Percentiles rank a stretch among this genome's conserved stretches.
Evolutionary conservation across 2,797 vertebrate species (phyloP).

Genomic region (Gallinago nigripennis): DNA sequence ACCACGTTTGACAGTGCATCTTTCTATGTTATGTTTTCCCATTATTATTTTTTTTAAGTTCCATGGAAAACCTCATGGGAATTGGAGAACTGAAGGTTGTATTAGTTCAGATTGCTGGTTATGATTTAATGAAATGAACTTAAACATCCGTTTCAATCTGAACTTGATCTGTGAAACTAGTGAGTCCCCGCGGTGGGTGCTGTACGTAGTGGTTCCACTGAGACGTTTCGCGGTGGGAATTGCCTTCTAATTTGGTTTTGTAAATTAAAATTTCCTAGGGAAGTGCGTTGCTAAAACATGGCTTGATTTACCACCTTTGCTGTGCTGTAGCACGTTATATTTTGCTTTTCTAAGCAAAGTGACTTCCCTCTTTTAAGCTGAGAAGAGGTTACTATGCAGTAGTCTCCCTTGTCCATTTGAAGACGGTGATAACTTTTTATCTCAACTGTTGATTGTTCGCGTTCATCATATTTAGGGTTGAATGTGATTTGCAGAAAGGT

Average conservation of each 20-base stretch:
- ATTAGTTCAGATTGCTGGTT: background rate
- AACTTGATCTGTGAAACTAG: background rate
- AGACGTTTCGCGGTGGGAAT: background rate
- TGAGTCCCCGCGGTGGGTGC: background rate
- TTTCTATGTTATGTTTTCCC: background rate
- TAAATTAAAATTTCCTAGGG: background rate
- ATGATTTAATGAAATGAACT: background rate
- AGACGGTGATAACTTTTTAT: background rate
- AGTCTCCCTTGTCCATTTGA: background rate
- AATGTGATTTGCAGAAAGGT: background rate
- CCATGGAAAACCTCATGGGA: background rate
- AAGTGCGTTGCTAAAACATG: background rate
- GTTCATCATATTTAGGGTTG: background rate
- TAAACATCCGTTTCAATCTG: rapidly evolving
- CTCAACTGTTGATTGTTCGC: background rate
- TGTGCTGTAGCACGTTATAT: background rate
- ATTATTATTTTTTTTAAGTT: background rate
- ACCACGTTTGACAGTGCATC: rapidly evolving
- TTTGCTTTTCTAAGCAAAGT: background rate
- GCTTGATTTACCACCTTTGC: background rate
- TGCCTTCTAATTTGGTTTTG: background rate
- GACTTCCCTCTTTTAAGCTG: background rate
- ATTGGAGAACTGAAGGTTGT: background rate
- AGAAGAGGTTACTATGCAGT: background rate
- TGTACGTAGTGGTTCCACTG: rapidly evolving